Percentiles rank a stretch among this genome's conserved stretches.
Conservation (phyloP, 2,888 invertebrate genomes). For the Gortyna flavago region DNA sequence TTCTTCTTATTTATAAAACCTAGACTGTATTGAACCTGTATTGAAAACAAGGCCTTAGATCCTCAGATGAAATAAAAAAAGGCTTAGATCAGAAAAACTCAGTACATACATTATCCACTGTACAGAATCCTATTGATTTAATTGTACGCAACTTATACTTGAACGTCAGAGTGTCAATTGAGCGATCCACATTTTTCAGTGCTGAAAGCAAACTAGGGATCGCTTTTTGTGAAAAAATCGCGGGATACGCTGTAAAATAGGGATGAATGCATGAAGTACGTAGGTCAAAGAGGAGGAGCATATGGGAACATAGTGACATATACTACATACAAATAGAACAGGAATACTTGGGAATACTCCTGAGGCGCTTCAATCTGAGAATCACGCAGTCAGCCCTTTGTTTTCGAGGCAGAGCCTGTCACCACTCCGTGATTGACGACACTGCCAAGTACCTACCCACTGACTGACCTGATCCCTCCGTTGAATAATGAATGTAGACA, state of each 20-base stretch:
- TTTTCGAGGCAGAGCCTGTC: constrained; percentile 46
- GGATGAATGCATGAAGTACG: constrained; percentile 17
- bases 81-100: background rate
- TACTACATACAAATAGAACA: background rate
- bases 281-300: constrained; percentile 10
- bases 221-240: constrained; percentile 6
- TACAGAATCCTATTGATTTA: constrained; percentile 11
- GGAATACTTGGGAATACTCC: constrained; percentile 19
- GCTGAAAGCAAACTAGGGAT: constrained; percentile 35
- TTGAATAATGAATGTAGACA: constrained; percentile 49
- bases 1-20: background rate
- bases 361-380: constrained; percentile 29
- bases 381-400: constrained; percentile 44
- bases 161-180: constrained; percentile 32
- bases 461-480: constrained; percentile 42
- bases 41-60: no score
- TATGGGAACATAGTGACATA: constrained; percentile 9
- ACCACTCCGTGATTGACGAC: constrained; percentile 64
- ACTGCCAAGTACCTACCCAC: constrained; percentile 33
- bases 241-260: background rate
- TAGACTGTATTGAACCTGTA: background rate
- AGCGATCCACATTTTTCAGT: constrained; percentile 40
- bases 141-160: constrained; percentile 24
- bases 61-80: no score
- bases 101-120: background rate